phyloP scores from a whole-genome alignment of 2,113 vertebrate species.

The Morone saxatilis region DNA sequence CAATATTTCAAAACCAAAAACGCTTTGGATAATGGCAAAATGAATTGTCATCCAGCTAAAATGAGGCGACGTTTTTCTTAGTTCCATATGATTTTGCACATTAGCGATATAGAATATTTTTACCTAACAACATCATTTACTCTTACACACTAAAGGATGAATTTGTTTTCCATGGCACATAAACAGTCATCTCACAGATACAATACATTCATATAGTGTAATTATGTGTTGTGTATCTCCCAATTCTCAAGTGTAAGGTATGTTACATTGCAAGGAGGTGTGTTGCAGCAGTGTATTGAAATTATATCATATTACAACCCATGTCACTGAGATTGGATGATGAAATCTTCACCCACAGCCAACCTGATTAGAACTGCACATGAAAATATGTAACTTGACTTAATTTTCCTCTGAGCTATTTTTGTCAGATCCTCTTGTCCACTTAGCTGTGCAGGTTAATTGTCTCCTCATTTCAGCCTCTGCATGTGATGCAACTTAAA shows the following conservation, averaged over 20 bases:
- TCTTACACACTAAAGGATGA: neutral
- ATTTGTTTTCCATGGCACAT: constrained; percentile 4
- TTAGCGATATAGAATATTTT: neutral
- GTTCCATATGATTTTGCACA: constrained; percentile 14
- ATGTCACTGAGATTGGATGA: constrained; percentile 29
- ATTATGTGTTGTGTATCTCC: constrained; percentile 1
- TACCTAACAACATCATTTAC: constrained; percentile 18
- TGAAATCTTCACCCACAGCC: constrained; percentile 45
- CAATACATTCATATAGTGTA: neutral
- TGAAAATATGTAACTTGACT: constrained; percentile 75
- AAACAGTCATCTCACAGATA: constrained; percentile 3
- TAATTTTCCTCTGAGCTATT: constrained; percentile 76
- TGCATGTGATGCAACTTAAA: constrained; percentile 78
- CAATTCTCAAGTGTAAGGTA: constrained; percentile 21
- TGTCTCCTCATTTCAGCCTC: constrained; percentile 73
- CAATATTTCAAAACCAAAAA: constrained; percentile 46
- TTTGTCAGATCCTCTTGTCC: constrained; percentile 73
- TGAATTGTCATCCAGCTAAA: constrained; percentile 28
- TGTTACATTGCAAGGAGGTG: constrained; percentile 17
- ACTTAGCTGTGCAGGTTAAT: constrained; percentile 81
- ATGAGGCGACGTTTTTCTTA: constrained; percentile 10
- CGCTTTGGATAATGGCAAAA: constrained; percentile 37
- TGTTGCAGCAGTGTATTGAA: constrained; percentile 21
- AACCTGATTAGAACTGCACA: constrained; percentile 57
- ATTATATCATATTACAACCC: constrained; percentile 33